A percentile compares a stretch with the other conserved stretches of the same genome.
phyloP scores from a whole-genome alignment of 2,113 vertebrate species.

The Catagonus wagneri region DNA sequence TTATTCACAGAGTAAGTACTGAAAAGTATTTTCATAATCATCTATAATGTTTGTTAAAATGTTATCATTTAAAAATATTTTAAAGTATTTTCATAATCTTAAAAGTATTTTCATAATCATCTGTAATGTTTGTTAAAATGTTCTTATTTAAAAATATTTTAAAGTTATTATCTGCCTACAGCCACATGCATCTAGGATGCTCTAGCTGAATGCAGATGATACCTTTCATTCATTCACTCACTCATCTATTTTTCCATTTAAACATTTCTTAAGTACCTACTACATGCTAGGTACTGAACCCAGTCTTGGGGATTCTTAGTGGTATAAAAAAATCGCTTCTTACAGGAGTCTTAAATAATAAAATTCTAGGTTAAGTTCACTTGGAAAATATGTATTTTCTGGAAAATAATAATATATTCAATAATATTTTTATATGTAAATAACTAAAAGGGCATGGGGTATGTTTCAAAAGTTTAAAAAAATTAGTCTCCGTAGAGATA shows the following conservation, averaged over 20 bases:
- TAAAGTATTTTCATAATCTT: neutral
- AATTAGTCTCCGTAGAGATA: conserved; percentile 38
- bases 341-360: neutral
- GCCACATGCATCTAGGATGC: neutral
- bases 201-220: neutral
- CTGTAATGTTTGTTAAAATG: conserved; percentile 31
- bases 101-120: neutral
- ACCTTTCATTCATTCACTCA: neutral
- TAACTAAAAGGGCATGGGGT: neutral
- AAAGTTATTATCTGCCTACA: neutral
- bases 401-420: conserved; percentile 33
- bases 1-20: neutral
- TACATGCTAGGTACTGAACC: neutral
- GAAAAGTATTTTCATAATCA: neutral
- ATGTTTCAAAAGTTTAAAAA: conserved; percentile 50
- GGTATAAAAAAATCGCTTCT: conserved; percentile 3
- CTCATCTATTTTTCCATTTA: neutral
- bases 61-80: conserved; percentile 17
- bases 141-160: conserved; percentile 22
- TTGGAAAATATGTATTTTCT: conserved; percentile 46
- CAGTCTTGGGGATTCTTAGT: conserved; percentile 1
- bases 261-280: neutral
- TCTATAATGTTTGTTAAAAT: conserved; percentile 35
- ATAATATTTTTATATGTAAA: conserved; percentile 53
- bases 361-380: conserved; percentile 22